These are phyloP conservation scores for Drosophila mimetica DNA, from an alignment of 2,888 invertebrate genomes.

Conservation along the genomic window DNA sequence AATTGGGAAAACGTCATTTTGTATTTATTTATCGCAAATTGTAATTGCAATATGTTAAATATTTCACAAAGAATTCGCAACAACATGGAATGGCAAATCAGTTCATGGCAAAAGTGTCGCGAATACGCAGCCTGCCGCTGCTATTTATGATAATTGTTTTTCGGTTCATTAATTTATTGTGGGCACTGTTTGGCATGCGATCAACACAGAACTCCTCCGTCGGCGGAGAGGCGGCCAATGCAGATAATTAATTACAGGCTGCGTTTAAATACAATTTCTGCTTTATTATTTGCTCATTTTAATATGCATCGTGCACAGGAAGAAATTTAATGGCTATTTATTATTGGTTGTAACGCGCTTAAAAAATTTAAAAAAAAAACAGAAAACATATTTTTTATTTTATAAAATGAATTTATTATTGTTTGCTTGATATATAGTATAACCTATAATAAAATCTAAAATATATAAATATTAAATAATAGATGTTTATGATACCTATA, in stretches of 20 bases:
- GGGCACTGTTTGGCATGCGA: slow-evolving; percentile 61
- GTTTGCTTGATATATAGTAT: too few relatives aligned
- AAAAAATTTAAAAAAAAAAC: too few relatives aligned
- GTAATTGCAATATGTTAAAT: slow-evolving; percentile 43
- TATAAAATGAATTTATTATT: too few relatives aligned
- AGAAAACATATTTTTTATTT: too few relatives aligned
- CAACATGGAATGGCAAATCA: slow-evolving; percentile 46
- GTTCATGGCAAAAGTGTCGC: slow-evolving; percentile 66
- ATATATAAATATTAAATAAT: too few relatives aligned
- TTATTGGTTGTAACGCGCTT: neutral
- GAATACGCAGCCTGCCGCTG: slow-evolving; percentile 60
- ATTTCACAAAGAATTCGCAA: slow-evolving; percentile 38
- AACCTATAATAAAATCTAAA: too few relatives aligned
- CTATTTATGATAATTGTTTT: slow-evolving; percentile 69
- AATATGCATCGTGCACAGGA: slow-evolving; percentile 25
- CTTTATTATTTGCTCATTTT: slow-evolving; percentile 50
- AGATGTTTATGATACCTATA: too few relatives aligned
- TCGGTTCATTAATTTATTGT: slow-evolving; percentile 76
- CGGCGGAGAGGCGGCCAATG: slow-evolving; percentile 25
- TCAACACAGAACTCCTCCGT: slow-evolving; percentile 30
- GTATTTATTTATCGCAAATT: slow-evolving; percentile 31
- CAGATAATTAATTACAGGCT: slow-evolving; percentile 71
- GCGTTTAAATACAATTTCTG: slow-evolving; percentile 64
- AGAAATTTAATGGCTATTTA: neutral
- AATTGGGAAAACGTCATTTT: slow-evolving; percentile 11